A percentile compares a stretch with the other conserved stretches of the same genome.
Evolutionary conservation across 2,888 invertebrate species (phyloP).

Genomic region (Agrypnus murinus): DNA sequence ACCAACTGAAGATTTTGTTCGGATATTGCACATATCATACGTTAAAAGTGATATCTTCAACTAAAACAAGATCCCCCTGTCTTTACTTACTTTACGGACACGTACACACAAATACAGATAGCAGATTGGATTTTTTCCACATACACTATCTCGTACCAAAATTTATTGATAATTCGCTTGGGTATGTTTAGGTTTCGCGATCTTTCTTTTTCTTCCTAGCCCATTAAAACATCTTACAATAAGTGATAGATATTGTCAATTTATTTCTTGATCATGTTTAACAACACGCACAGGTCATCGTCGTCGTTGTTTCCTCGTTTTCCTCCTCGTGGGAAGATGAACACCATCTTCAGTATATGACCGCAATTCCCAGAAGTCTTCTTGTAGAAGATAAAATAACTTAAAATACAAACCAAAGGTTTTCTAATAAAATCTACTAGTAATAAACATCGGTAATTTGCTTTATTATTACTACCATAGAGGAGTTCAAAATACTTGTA

Average conservation of each 20-base stretch:
- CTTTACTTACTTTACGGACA: conserved; percentile 3
- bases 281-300: conserved; percentile 36
- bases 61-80: conserved; percentile 12
- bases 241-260: conserved; percentile 3
- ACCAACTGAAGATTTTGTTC: conserved; percentile 52
- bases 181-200: background rate
- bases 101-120: background rate
- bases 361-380: conserved; percentile 16
- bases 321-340: conserved; percentile 35
- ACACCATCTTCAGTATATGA: conserved; percentile 13
- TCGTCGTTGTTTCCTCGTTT: background rate
- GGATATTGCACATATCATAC: conserved; percentile 53
- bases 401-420: conserved; percentile 6
- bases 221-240: conserved; percentile 3
- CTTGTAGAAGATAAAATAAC: conserved; percentile 13
- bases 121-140: background rate
- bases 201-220: background rate
- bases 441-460: conserved; percentile 2
- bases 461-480: background rate
- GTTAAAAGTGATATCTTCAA: conserved; percentile 15
- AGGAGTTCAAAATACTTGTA: background rate
- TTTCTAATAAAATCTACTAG: conserved; percentile 1
- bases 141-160: background rate
- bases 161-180: background rate
- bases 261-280: conserved; percentile 35